Evolutionary conservation across 2,888 invertebrate genomes (phyloP).

Genomic region (Agrochola circellaris): DNA sequence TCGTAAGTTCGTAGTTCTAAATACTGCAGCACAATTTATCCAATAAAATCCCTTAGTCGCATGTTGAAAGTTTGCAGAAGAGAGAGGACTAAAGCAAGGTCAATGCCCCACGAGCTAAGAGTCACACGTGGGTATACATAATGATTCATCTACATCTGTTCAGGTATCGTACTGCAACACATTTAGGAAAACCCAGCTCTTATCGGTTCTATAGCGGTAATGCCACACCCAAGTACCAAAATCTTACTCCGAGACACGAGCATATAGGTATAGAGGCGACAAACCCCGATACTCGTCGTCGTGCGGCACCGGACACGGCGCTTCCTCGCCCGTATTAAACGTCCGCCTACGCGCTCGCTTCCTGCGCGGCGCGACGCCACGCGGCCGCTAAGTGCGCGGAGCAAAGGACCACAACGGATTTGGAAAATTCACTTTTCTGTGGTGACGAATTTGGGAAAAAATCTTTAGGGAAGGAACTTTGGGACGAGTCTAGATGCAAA

Average conservation of each 20-base stretch:
- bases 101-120: slow-evolving; percentile 32
- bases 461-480: background rate
- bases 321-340: slow-evolving; percentile 71
- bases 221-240: slow-evolving; percentile 47
- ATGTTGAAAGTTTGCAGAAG: slow-evolving; percentile 9
- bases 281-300: slow-evolving; percentile 59
- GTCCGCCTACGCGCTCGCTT: slow-evolving; percentile 69
- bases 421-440: background rate
- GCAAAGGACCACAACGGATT: slow-evolving; percentile 27
- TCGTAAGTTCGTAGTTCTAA: no score
- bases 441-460: background rate
- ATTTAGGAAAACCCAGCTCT: slow-evolving; percentile 33
- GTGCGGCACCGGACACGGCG: slow-evolving; percentile 66
- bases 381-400: slow-evolving; percentile 60
- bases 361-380: slow-evolving; percentile 55
- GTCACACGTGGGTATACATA: slow-evolving; percentile 21
- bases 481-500: background rate
- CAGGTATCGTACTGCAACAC: slow-evolving; percentile 5
- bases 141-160: slow-evolving; percentile 35
- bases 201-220: slow-evolving; percentile 28
- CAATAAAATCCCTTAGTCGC: background rate
- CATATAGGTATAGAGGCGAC: slow-evolving; percentile 52
- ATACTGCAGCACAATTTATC: background rate
- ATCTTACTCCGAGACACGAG: slow-evolving; percentile 32
- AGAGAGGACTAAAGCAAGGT: slow-evolving; percentile 12